Evolutionary conservation across 1,140 invertebrate species (phyloP).

Genomic region (Drosophila sturtevanti): DNA sequence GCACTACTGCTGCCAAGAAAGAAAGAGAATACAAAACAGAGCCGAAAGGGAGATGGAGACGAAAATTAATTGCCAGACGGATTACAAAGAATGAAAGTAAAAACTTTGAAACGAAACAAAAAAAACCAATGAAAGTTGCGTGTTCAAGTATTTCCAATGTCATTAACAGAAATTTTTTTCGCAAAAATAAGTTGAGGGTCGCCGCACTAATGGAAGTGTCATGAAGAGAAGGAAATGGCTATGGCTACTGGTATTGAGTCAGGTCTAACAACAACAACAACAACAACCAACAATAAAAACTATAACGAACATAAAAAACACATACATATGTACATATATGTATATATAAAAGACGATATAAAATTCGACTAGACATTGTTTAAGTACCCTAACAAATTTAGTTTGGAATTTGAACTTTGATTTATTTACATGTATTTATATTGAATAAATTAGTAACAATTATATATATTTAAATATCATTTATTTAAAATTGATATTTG

Average conservation of each 20-base stretch:
- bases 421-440: too few species aligned
- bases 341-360: not conserved
- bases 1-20: slow-evolving; percentile 3
- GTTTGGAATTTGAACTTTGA: not conserved
- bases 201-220: slow-evolving; percentile 43
- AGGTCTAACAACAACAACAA: not conserved
- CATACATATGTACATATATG: too few species aligned
- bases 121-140: slow-evolving; percentile 43
- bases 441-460: too few species aligned
- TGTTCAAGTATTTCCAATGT: slow-evolving; percentile 63
- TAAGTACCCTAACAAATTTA: not conserved
- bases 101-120: slow-evolving; percentile 18
- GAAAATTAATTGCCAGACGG: slow-evolving; percentile 4
- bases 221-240: slow-evolving; percentile 42
- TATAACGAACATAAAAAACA: not conserved
- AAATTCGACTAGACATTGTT: not conserved
- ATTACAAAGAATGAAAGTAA: slow-evolving; percentile 15
- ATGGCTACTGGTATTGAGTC: slow-evolving; percentile 55
- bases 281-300: not conserved
- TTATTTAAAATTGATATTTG: too few species aligned
- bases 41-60: not conserved
- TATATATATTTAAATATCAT: too few species aligned
- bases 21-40: slow-evolving; percentile 14
- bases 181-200: not conserved
- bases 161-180: slow-evolving; percentile 64